Conservation (phyloP, 2,797 vertebrate species). For the Acanthurus lineatus region DNA sequence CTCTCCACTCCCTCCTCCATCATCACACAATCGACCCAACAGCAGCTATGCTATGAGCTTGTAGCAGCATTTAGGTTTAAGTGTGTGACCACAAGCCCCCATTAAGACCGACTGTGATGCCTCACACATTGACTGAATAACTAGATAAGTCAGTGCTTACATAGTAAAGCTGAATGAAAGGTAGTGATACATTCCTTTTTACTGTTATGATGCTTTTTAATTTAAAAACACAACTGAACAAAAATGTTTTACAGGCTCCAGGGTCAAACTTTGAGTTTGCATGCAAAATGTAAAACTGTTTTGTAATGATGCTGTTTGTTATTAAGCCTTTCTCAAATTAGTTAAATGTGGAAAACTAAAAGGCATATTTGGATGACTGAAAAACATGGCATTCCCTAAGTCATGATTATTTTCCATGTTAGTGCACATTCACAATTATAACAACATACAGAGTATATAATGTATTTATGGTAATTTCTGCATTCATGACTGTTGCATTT, state of each 20-base stretch:
- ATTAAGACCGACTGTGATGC: too few species aligned
- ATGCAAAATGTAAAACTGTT: neutral
- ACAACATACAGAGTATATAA: neutral
- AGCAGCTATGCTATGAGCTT: conserved; percentile 4
- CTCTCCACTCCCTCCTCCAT: conserved; percentile 18
- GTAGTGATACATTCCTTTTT: neutral
- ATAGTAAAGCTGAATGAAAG: neutral
- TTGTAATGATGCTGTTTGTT: neutral
- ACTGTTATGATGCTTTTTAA: neutral
- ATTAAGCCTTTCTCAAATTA: neutral
- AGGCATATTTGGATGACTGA: neutral
- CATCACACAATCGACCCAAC: conserved; percentile 11
- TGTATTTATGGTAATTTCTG: too few species aligned
- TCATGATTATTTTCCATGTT: neutral
- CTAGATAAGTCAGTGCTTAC: neutral
- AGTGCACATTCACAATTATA: neutral
- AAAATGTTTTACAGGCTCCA: neutral
- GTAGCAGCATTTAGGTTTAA: neutral
- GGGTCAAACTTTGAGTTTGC: neutral
- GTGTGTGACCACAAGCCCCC: conserved; percentile 7
- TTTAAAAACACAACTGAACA: neutral
- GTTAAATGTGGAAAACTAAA: neutral
- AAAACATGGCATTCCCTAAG: too few species aligned
- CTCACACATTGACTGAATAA: neutral
- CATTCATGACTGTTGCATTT: too few species aligned